Evolutionary conservation across 2,113 vertebrate species (phyloP).

Genomic region (Ochotona curzoniae): DNA sequence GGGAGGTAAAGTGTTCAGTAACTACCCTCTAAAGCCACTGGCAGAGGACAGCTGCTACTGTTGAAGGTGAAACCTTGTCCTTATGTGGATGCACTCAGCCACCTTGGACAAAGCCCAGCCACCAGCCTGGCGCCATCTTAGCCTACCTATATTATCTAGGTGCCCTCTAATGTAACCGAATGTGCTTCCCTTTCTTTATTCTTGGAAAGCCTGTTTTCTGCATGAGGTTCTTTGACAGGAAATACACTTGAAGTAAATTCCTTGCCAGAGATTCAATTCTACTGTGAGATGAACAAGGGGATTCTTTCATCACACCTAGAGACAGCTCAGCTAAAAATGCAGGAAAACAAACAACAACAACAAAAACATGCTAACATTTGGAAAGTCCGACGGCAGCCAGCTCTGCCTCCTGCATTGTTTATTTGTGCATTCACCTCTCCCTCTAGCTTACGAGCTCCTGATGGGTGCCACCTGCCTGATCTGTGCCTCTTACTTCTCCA

Average conservation of each 20-base stretch:
- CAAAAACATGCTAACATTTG: not conserved
- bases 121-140: fast-evolving
- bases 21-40: not conserved
- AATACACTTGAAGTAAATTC: not conserved
- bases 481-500: not conserved
- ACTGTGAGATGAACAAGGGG: not conserved
- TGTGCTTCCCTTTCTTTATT: fast-evolving
- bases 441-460: not conserved
- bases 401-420: not conserved
- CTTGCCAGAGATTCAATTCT: not conserved
- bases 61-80: not conserved
- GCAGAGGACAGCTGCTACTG: not conserved
- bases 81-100: fast-evolving
- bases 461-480: not conserved
- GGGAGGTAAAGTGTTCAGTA: not conserved
- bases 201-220: not conserved
- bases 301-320: not conserved
- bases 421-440: not conserved
- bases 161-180: not conserved
- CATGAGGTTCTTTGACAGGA: not conserved
- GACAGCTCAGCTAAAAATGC: not conserved
- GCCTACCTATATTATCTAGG: not conserved
- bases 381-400: not conserved
- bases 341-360: not conserved
- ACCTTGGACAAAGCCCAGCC: not conserved